Evolutionary conservation across 2,888 invertebrate species (phyloP), one percentile per base, ranked within the genome.

Genomic region (Psylliodes chrysocephalus): DNA sequence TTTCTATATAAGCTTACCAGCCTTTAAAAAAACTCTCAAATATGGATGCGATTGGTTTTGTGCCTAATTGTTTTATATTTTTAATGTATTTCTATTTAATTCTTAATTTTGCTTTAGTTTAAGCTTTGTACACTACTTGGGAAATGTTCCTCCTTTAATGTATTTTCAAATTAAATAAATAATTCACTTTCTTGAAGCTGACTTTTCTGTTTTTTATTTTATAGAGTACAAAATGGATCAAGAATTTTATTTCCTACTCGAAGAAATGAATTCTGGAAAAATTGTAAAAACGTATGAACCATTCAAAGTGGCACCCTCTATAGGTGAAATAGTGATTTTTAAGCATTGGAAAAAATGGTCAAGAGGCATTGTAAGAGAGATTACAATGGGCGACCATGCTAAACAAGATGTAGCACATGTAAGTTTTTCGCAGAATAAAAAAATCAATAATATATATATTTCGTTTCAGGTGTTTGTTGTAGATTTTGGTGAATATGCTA

Each of bases 281-380:
- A 63, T 59, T 1, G 55, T 68, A 6, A 54, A 57, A 4, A 71
- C 69, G 4, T 77, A 72, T 35, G 66, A 72, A 53, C 3, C 28
- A 0, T 74, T 73, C 49, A 76, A 75, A 69, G 64, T 76, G 7
- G 19, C 56, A 4, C 78, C 78, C 1, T 72, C 73, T 1, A 8
- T 73, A 7, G 77, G 78, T 1, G 77, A 78, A 60, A 57, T 76
- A 1, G 73, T 77, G 33, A 40, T 78, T 1, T 74, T 69, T 0
- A 64, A 70, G 40, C 70, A 74, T 35, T 66, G 71, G 51, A 69
- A 73, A 40, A 46, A 71, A 49, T 78, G 75, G 75, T 52, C 69
- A 10, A 56, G 78, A 18, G 77, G 64, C 1, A 64, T 67, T 5
- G 72, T 77, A 2, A 54, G 73, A 25, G 65, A 46, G 6, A 54